These are phyloP conservation scores for Rhopilema esculentum DNA, from an alignment of 30 jellyfish, hydroid and myxozoan species.

Conservation along the genomic window DNA sequence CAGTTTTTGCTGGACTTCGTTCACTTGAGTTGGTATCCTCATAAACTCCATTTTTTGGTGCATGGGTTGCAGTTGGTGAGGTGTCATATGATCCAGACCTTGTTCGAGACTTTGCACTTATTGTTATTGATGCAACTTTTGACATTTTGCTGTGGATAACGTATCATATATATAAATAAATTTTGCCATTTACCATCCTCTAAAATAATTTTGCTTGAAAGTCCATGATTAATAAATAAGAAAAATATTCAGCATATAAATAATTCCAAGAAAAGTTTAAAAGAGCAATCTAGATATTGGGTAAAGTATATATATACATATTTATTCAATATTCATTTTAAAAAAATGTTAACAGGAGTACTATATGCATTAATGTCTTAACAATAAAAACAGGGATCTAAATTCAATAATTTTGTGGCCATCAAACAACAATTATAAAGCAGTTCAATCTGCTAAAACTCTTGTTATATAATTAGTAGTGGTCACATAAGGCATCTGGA, in stretches of 20 bases:
- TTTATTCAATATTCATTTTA: no score
- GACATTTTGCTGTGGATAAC: slow-evolving; percentile 30
- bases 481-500: neutral
- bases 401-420: neutral
- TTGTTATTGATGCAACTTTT: slow-evolving; percentile 74
- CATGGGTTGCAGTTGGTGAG: slow-evolving; percentile 11
- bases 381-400: neutral
- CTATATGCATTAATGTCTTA: neutral
- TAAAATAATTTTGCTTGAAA: no score
- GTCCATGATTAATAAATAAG: no score
- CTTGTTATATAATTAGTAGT: no score
- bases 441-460: neutral
- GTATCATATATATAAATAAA: no score
- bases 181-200: no score
- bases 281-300: no score
- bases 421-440: neutral
- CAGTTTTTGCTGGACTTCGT: neutral
- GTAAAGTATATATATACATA: no score
- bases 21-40: neutral
- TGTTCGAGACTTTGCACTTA: slow-evolving; percentile 48
- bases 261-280: neutral
- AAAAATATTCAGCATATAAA: neutral
- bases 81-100: slow-evolving; percentile 19
- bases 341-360: neutral
- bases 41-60: neutral